Conservation (phyloP, 2,888 invertebrate genomes). For the Heliconius ismenius region DNA sequence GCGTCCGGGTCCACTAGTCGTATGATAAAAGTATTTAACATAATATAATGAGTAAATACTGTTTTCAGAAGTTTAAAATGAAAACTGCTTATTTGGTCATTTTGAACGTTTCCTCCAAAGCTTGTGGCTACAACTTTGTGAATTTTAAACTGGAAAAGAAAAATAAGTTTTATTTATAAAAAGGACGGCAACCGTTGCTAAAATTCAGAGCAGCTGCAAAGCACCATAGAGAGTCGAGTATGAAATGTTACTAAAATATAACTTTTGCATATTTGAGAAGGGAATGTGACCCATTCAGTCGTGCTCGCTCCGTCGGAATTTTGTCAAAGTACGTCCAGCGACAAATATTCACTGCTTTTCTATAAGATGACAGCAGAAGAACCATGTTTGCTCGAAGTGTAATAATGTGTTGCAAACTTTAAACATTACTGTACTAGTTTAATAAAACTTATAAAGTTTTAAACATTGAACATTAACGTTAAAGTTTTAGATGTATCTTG, state of each 20-base stretch:
- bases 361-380: slow-evolving; percentile 42
- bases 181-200: slow-evolving; percentile 31
- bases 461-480: not conserved
- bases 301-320: slow-evolving; percentile 60
- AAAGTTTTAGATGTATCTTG: slow-evolving; percentile 5
- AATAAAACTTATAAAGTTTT: slow-evolving; percentile 1
- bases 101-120: slow-evolving; percentile 20
- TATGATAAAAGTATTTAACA: not conserved
- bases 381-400: not conserved
- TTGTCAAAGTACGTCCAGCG: slow-evolving; percentile 61
- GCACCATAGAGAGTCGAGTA: slow-evolving; percentile 43
- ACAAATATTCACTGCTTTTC: slow-evolving; percentile 51
- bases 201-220: slow-evolving; percentile 42
- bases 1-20: no score
- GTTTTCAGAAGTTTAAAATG: not conserved
- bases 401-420: not conserved
- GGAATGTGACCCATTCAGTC: slow-evolving; percentile 61
- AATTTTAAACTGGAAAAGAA: slow-evolving; percentile 28
- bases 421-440: not conserved
- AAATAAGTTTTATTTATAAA: slow-evolving; percentile 47
- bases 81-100: not conserved
- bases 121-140: slow-evolving; percentile 34
- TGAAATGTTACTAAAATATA: slow-evolving; percentile 57
- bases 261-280: slow-evolving; percentile 59
- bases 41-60: not conserved